Evolutionary conservation across 2,888 invertebrate genomes (phyloP).

Genomic region (Leptinotarsa tumamoca): DNA sequence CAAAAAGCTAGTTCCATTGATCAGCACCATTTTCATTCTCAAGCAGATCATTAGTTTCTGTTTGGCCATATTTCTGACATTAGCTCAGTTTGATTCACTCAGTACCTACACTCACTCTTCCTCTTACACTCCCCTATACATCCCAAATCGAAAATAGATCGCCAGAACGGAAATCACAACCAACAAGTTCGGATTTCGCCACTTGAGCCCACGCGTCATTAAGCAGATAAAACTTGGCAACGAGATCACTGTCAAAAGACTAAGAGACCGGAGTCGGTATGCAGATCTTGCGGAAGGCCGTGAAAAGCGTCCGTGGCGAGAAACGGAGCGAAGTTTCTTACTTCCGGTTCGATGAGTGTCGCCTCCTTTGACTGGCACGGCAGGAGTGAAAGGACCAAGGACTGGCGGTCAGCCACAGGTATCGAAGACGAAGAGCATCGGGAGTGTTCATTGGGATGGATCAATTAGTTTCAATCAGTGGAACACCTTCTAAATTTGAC

Average conservation of each 20-base stretch:
- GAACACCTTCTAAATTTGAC: neutral
- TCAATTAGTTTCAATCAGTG: neutral
- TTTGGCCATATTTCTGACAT: too few relatives aligned
- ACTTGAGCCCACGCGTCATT: slow-evolving; percentile 7
- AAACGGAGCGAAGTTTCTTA: slow-evolving; percentile 57
- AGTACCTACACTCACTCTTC: too few relatives aligned
- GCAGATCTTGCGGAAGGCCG: slow-evolving; percentile 57
- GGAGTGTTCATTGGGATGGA: neutral
- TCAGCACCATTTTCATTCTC: too few relatives aligned
- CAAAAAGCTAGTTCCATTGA: too few relatives aligned
- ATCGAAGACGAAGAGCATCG: slow-evolving; percentile 1
- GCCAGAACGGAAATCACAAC: neutral
- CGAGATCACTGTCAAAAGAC: neutral
- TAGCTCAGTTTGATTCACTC: too few relatives aligned
- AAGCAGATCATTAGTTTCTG: too few relatives aligned
- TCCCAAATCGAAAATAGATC: too few relatives aligned
- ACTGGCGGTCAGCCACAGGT: slow-evolving; percentile 16
- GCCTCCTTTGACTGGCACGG: slow-evolving; percentile 22
- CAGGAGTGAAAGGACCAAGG: neutral
- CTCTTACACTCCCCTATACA: too few relatives aligned
- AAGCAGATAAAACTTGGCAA: neutral
- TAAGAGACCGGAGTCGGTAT: slow-evolving; percentile 44
- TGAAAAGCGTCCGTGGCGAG: slow-evolving; percentile 52
- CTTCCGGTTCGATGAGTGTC: slow-evolving; percentile 51
- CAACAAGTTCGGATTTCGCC: neutral